Conservation (phyloP, 2,113 vertebrate genomes). For the Plecturocebus donacophilus region DNA sequence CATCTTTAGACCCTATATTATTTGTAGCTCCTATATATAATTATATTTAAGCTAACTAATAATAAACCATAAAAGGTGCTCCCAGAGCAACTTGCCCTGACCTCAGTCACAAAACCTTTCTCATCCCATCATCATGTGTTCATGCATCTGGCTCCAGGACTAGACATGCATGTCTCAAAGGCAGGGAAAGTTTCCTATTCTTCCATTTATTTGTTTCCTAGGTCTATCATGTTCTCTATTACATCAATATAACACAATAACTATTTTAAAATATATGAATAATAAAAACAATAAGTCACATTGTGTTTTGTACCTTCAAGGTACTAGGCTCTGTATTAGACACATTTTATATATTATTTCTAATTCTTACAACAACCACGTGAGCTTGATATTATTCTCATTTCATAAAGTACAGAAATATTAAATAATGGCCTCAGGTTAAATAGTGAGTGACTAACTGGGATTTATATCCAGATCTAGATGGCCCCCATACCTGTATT, state of each 20-base stretch:
- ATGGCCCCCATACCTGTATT: not conserved
- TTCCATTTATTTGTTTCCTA: not conserved
- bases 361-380: not conserved
- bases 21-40: not conserved
- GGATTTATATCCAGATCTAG: not conserved
- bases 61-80: not conserved
- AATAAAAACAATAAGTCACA: not conserved
- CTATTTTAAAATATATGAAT: not conserved
- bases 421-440: not conserved
- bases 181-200: not conserved
- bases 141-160: not conserved
- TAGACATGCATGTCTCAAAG: not conserved
- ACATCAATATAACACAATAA: not conserved
- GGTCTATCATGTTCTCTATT: not conserved
- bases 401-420: not conserved
- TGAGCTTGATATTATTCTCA: not conserved
- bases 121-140: not conserved
- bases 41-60: not conserved
- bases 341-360: not conserved
- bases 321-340: not conserved
- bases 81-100: not conserved
- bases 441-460: not conserved
- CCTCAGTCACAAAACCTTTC: not conserved
- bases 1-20: not conserved
- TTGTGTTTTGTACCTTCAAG: not conserved